These are phyloP conservation scores for Sander vitreus DNA, from an alignment of 2,113 vertebrate species.

Conservation along the genomic window DNA sequence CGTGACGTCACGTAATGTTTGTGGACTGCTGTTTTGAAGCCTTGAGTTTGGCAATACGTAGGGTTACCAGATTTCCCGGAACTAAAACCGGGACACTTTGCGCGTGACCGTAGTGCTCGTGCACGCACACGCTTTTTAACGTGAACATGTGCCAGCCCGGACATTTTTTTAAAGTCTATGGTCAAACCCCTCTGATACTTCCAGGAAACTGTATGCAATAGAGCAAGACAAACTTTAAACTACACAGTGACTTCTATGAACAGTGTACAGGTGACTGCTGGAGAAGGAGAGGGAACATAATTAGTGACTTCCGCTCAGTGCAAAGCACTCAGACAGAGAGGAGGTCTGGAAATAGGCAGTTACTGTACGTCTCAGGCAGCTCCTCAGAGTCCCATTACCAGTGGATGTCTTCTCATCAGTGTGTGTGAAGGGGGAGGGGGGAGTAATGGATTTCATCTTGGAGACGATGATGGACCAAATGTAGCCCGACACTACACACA, in stretches of 20 bases:
- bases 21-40: too few relatives aligned
- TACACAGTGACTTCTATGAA: not conserved
- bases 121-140: too few relatives aligned
- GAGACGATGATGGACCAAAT: conserved; percentile 37
- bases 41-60: too few relatives aligned
- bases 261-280: conserved; percentile 38
- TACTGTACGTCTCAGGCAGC: conserved; percentile 49
- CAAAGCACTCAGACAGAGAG: conserved; percentile 60
- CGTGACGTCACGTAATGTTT: too few relatives aligned
- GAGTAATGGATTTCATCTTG: conserved; percentile 47
- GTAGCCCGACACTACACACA: not conserved
- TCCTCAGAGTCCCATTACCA: conserved; percentile 68
- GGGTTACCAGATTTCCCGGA: too few relatives aligned
- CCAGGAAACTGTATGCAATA: not conserved
- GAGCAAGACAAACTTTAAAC: not conserved
- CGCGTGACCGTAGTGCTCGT: too few relatives aligned
- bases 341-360: conserved; percentile 53
- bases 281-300: conserved; percentile 31
- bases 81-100: too few relatives aligned
- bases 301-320: conserved; percentile 49
- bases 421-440: conserved; percentile 28
- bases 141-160: too few relatives aligned
- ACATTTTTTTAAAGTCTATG: too few relatives aligned
- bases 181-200: not conserved
- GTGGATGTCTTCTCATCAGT: conserved; percentile 67